A percentile compares a stretch with the other conserved stretches of the same genome.
phyloP scores from a whole-genome alignment of 1,140 invertebrate species.

The Capitella teleta region DNA sequence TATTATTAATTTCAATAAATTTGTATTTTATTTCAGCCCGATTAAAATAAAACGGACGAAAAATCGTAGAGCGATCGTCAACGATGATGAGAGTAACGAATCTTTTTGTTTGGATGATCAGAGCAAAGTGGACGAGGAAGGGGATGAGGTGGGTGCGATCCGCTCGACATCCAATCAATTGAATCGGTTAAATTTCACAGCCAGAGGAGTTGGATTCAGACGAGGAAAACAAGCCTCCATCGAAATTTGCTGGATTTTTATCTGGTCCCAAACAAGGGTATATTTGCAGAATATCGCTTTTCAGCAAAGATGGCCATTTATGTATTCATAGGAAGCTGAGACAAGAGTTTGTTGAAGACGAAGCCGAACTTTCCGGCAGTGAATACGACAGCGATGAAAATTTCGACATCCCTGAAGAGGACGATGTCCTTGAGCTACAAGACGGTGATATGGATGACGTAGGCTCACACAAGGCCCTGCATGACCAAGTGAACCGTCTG shows the following conservation, averaged over 20 bases:
- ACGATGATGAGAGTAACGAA: not conserved
- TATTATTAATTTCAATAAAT: not conserved
- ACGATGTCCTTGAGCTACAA: slow-evolving; percentile 63
- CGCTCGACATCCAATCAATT: no score
- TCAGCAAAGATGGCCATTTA: no score
- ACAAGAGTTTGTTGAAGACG: slow-evolving; percentile 72
- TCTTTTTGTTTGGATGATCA: not conserved
- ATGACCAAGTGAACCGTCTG: slow-evolving; percentile 42
- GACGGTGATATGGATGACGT: slow-evolving; percentile 57
- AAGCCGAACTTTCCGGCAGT: slow-evolving; percentile 67
- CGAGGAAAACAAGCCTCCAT: no score
- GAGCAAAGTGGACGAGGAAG: not conserved
- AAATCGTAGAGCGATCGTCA: not conserved
- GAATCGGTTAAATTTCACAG: no score
- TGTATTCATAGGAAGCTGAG: slow-evolving; percentile 25
- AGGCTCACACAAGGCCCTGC: slow-evolving; percentile 43
- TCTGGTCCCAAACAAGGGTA: no score
- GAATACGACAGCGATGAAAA: slow-evolving; percentile 39
- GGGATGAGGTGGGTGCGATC: not conserved
- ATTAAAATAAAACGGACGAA: not conserved
- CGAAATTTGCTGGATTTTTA: no score
- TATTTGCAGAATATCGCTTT: no score
- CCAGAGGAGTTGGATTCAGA: no score
- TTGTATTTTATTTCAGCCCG: not conserved
- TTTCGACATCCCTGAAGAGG: slow-evolving; percentile 55